phyloP scores from a whole-genome alignment of 2,797 vertebrate species.

The Cetoscarus ocellatus region DNA sequence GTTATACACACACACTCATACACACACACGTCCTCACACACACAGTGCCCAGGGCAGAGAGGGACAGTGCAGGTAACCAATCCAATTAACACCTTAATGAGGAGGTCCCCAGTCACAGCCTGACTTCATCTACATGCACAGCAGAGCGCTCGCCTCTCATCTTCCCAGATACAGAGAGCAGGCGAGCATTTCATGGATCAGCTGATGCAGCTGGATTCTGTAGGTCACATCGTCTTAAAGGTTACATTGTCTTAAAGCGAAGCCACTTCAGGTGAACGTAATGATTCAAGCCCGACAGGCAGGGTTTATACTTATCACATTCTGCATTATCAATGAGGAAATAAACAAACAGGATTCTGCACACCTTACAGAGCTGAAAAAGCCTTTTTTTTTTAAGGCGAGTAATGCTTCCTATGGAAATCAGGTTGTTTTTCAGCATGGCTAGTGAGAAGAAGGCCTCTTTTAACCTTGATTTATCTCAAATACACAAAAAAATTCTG shows the following conservation, averaged over 20 bases:
- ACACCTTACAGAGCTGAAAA: too few relatives aligned
- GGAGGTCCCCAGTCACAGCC: conserved; percentile 63
- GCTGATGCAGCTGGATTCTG: conserved; percentile 16
- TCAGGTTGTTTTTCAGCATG: too few relatives aligned
- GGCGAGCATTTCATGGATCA: background rate
- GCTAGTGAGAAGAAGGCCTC: too few relatives aligned
- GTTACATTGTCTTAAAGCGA: background rate
- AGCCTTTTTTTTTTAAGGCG: too few relatives aligned
- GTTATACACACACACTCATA: conserved; percentile 6
- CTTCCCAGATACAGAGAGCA: conserved; percentile 22
- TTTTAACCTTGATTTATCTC: too few relatives aligned
- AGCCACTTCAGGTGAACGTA: background rate
- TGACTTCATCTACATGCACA: conserved; percentile 47
- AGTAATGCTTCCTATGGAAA: too few relatives aligned
- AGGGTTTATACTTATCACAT: background rate
- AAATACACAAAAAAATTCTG: too few relatives aligned
- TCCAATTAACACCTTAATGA: conserved; percentile 82
- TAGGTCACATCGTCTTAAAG: background rate
- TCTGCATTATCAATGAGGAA: background rate
- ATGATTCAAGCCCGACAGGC: background rate
- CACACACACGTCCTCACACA: conserved; percentile 8
- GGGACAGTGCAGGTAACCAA: conserved; percentile 70
- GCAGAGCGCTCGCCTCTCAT: conserved; percentile 34
- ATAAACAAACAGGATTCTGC: too few relatives aligned
- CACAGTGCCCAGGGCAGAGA: conserved; percentile 44